phyloP scores from a whole-genome alignment of 2,113 vertebrate genomes.

The Globicephala melas region DNA sequence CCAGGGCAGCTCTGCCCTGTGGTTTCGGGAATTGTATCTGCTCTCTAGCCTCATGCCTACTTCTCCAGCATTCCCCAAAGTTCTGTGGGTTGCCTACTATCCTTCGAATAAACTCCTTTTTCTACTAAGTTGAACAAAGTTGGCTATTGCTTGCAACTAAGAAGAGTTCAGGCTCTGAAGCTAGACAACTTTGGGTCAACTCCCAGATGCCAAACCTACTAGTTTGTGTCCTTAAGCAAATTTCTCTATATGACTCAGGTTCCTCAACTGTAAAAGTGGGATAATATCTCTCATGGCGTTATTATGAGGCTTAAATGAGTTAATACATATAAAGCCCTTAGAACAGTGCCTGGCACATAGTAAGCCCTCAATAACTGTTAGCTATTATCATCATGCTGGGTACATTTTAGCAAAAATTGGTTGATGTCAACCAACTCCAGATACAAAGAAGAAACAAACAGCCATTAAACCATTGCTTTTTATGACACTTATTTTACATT shows the following conservation, averaged over 20 bases:
- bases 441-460: slow-evolving; percentile 53
- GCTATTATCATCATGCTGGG: background rate
- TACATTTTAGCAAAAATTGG: slow-evolving; percentile 12
- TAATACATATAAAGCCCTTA: background rate
- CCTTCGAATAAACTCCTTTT: background rate
- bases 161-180: background rate
- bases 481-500: slow-evolving; percentile 49
- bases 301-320: background rate
- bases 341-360: background rate
- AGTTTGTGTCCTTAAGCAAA: background rate
- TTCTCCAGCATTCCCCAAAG: background rate
- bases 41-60: background rate
- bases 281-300: background rate
- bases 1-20: background rate
- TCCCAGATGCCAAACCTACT: background rate
- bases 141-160: background rate
- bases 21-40: background rate
- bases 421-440: slow-evolving; percentile 42
- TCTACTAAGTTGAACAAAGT: background rate
- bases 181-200: background rate
- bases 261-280: background rate
- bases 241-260: background rate
- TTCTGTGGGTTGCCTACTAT: background rate
- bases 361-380: background rate
- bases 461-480: slow-evolving; percentile 26